A percentile compares a stretch with the other conserved stretches of the same genome.
These are phyloP conservation scores for Melanophora roralis DNA, from an alignment of 2,888 invertebrate genomes.

Conservation along the genomic window DNA sequence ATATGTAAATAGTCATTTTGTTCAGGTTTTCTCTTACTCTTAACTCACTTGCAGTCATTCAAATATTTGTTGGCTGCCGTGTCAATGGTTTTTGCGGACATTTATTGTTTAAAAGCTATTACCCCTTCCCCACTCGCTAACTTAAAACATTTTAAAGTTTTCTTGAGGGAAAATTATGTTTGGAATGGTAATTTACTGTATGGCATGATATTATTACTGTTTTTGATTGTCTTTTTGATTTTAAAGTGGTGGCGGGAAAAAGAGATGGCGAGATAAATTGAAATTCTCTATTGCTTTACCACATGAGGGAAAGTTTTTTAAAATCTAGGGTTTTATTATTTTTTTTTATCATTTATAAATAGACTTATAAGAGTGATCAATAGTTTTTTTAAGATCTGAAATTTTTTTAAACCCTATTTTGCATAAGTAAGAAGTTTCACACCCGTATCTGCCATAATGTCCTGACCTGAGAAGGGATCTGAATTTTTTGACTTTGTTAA, in stretches of 20 bases:
- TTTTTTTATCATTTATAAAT: no score
- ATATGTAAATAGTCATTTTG: conserved; percentile 34
- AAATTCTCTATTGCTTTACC: no score
- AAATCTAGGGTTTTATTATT: no score
- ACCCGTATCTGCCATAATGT: no score
- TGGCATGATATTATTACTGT: conserved; percentile 33
- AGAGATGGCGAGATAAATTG: no score
- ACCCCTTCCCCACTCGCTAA: conserved; percentile 66
- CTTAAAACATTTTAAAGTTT: conserved; percentile 54
- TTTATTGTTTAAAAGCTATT: conserved; percentile 77
- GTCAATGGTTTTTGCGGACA: conserved; percentile 76
- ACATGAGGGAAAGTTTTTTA: no score
- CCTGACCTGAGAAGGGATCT: no score
- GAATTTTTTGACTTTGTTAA: no score
- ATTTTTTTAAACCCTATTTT: no score
- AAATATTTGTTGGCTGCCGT: conserved; percentile 69
- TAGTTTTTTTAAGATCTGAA: no score
- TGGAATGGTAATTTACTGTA: neutral
- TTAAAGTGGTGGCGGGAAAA: neutral
- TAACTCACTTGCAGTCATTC: neutral
- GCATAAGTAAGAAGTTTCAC: no score
- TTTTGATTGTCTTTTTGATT: conserved; percentile 57
- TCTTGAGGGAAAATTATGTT: conserved; percentile 19
- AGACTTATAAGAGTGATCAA: no score
- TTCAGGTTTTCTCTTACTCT: conserved; percentile 34